A percentile compares a stretch with the other conserved stretches of the same genome.
These are phyloP conservation scores for Aegotheles bennettii DNA, from an alignment of 2,113 vertebrate species.

Conservation along the genomic window DNA sequence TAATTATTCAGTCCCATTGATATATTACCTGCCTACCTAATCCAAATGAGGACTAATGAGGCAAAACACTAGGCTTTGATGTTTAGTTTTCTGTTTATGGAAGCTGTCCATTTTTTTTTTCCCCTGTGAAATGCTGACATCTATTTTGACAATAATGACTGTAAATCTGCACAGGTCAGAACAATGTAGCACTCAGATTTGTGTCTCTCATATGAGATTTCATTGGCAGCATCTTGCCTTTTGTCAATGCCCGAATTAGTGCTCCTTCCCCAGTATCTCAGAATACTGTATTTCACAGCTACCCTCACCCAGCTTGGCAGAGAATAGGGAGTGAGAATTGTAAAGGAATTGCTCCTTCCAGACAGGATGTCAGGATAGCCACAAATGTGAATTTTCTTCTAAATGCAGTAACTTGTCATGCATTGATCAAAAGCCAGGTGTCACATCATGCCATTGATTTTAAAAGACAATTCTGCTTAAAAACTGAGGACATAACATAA, in stretches of 20 bases:
- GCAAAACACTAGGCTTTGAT: background rate
- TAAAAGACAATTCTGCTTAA: background rate
- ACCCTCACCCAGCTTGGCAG: background rate
- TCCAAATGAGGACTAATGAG: background rate
- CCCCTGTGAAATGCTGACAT: background rate
- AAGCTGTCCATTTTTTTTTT: background rate
- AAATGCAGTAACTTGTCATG: background rate
- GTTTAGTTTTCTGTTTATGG: background rate
- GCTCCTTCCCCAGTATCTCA: background rate
- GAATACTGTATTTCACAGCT: background rate
- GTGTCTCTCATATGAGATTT: background rate
- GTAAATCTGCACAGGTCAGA: background rate
- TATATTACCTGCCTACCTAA: background rate
- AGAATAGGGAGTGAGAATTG: background rate
- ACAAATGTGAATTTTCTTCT: background rate
- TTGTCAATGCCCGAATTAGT: background rate
- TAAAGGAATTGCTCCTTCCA: background rate
- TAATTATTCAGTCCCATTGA: background rate
- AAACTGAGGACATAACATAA: background rate
- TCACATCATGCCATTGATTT: background rate
- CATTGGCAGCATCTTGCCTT: background rate
- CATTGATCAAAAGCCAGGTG: background rate
- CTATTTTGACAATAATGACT: background rate
- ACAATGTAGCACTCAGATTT: background rate
- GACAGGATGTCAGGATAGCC: background rate